Evolutionary conservation across 2,888 invertebrate genomes (phyloP).

Genomic region (Steinernema carpocapsae): DNA sequence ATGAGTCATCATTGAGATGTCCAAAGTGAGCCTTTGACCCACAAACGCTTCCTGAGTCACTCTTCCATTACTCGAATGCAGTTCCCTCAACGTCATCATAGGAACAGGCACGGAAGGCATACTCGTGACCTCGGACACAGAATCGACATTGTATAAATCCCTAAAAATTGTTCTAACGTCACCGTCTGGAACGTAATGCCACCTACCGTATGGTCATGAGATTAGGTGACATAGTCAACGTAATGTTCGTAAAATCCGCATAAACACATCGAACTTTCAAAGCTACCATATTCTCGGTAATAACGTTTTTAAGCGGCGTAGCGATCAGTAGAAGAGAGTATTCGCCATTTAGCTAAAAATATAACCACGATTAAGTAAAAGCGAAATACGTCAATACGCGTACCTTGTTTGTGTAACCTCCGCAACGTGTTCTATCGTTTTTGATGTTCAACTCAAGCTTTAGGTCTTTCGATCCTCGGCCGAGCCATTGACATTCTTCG

Average conservation of each 20-base stretch:
- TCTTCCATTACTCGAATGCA: neutral
- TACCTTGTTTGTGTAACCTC: conserved; percentile 19
- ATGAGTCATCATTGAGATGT: too few relatives aligned
- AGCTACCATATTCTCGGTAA: conserved; percentile 6
- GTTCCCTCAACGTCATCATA: neutral
- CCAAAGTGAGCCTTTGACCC: conserved; percentile 65
- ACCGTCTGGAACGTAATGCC: neutral
- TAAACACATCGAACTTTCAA: conserved; percentile 20
- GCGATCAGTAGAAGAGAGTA: neutral
- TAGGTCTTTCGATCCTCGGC: conserved; percentile 34
- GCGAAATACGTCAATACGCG: too few relatives aligned
- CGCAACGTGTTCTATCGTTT: neutral
- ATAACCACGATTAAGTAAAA: too few relatives aligned
- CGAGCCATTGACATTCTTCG: conserved; percentile 44
- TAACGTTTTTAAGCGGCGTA: conserved; percentile 6
- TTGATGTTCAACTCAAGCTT: neutral
- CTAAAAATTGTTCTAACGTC: neutral
- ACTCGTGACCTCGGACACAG: conserved; percentile 5
- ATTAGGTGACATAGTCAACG: conserved; percentile 19
- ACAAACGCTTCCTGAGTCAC: conserved; percentile 54
- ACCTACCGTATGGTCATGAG: conserved; percentile 18
- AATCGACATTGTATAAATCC: neutral
- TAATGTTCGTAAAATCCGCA: neutral
- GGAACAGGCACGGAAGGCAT: neutral
- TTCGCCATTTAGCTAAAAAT: conserved; percentile 8